Base-by-base conservation (phyloP, 2,113 vertebrate genomes). In the Capreolus pygargus region DNA sequence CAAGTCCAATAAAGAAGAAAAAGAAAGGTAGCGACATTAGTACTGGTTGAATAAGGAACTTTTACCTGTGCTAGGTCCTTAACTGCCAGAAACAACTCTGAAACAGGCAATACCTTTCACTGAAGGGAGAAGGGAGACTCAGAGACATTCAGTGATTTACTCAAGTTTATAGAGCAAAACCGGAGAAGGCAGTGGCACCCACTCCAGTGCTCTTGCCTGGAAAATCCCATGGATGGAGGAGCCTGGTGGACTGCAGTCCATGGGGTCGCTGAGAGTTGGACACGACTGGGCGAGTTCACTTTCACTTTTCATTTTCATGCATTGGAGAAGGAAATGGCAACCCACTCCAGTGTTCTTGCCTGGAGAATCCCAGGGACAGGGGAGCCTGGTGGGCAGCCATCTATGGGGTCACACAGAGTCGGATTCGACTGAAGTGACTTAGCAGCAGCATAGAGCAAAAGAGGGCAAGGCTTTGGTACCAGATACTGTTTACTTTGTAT, bases 61-160 rank as follows among this genome's bases (percentile, higher is more conserved):
- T 64, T 39, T 33, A 43, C 47, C 10, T 21, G 61, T 47, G 55
- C 33, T 78, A 60, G 3, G 28, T n/a, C 70, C 52, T 67, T 85
- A 50, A 50, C 43, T 81, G 58, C 81, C 70, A 95, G 58, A 85
- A 81, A 36, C 58, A 81, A 47, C n/a, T 64, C 45, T 87, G 81
- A 95, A 93, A 86, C 74, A 16, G 93, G 81, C 30, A 74, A 79
- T 64, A 78, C 55, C 27, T 95, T 93, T 95, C 70, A 50, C 54
- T 86, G 57, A 67, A 55, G 57, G 60, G 45, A 81, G 36, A 15
- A 70, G 43, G 28, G 43, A 85, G 27, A 33, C 57, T 89, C 43
- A 52, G 78, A 92, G 84, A 92, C 12, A 52, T 89, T 83, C 76
- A 92, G 1, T 84, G 47, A 92, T 47, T 95, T 88, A 76, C 83